Conservation (phyloP, 2,888 invertebrate species). For the Nomada lathburiana region DNA sequence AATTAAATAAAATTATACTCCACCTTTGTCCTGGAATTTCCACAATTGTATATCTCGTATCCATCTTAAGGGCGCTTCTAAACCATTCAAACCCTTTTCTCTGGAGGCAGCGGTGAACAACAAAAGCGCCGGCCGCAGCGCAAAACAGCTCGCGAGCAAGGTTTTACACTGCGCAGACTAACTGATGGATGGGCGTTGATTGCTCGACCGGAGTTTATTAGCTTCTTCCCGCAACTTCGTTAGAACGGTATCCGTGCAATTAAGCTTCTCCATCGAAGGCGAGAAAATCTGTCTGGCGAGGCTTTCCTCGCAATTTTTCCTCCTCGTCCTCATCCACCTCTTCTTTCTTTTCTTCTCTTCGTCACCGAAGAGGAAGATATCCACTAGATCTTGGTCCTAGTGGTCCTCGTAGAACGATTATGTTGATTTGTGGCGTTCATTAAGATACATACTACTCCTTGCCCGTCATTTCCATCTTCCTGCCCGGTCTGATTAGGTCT, state of each 20-base stretch:
- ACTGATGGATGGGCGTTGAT: constrained; percentile 48
- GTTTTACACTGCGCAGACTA: constrained; percentile 28
- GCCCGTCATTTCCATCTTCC: constrained; percentile 12
- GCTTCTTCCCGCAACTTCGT: constrained; percentile 58
- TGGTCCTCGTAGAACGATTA: not conserved
- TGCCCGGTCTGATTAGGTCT: not conserved
- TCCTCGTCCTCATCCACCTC: not conserved
- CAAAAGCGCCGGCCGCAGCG: not conserved
- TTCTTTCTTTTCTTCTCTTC: not conserved
- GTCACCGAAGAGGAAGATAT: not conserved
- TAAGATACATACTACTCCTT: not conserved
- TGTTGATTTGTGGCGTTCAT: constrained; percentile 14
- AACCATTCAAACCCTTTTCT: not conserved
- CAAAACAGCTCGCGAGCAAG: not conserved
- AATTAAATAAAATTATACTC: not conserved
- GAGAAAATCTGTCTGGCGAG: constrained; percentile 32
- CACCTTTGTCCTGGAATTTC: not conserved
- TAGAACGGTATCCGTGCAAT: constrained; percentile 66
- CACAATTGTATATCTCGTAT: too few species aligned
- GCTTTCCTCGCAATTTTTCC: not conserved
- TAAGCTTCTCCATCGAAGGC: constrained; percentile 40
- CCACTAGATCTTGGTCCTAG: not conserved
- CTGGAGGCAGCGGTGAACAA: not conserved
- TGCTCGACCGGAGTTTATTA: constrained; percentile 46
- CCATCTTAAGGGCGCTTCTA: not conserved